These are phyloP conservation scores for Burhinus bistriatus DNA, from an alignment of 2,113 vertebrate species.

Conservation along the genomic window DNA sequence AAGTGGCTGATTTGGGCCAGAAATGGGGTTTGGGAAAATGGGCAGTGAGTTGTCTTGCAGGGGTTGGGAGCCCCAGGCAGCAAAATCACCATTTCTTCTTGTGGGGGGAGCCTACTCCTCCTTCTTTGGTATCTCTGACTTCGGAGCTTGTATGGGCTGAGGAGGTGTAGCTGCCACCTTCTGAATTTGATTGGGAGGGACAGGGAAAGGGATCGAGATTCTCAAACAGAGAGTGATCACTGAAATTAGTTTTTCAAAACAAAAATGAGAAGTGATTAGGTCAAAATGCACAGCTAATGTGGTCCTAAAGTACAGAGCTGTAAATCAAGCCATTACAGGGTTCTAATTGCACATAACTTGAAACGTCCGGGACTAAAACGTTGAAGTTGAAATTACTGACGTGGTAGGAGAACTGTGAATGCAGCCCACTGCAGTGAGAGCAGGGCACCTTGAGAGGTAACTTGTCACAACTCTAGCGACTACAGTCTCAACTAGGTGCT, in stretches of 20 bases:
- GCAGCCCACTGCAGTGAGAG: not conserved
- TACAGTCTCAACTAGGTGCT: not conserved
- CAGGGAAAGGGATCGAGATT: not conserved
- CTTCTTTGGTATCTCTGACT: not conserved
- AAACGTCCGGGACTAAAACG: fast-evolving
- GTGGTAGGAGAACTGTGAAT: not conserved
- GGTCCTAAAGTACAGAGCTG: not conserved
- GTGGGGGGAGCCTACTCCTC: not conserved
- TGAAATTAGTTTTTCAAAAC: not conserved
- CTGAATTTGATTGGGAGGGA: not conserved
- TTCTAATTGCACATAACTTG: not conserved
- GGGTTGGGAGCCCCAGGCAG: not conserved
- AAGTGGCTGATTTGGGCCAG: not conserved
- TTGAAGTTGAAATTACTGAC: not conserved
- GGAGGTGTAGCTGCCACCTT: not conserved
- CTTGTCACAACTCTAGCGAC: not conserved
- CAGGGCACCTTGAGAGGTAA: too few relatives aligned
- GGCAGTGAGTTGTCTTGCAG: not conserved
- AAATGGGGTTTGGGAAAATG: not conserved
- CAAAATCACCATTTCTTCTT: not conserved
- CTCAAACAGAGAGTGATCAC: fast-evolving
- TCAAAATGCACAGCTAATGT: not conserved
- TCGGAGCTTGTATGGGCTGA: not conserved
- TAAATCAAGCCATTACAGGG: not conserved
- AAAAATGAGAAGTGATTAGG: not conserved